phyloP scores from a whole-genome alignment of 2,888 invertebrate species.

The Aspidiotus destructor region DNA sequence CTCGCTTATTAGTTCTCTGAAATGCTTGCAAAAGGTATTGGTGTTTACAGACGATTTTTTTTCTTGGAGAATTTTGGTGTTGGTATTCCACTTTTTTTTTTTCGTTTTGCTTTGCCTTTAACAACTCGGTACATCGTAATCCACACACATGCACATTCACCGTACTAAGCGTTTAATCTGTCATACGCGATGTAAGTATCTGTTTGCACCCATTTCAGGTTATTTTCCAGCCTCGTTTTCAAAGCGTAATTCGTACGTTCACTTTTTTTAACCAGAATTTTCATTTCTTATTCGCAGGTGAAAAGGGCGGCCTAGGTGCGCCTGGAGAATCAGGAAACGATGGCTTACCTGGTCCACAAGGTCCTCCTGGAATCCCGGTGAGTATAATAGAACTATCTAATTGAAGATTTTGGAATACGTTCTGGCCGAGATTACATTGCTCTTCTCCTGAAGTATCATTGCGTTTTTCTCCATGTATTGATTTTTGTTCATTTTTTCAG shows the following conservation, averaged over 20 bases:
- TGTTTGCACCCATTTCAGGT: too few species aligned
- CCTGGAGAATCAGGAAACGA: constrained; percentile 64
- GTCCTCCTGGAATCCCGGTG: constrained; percentile 74
- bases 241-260: neutral
- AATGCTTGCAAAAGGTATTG: too few species aligned
- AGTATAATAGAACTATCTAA: constrained; percentile 40
- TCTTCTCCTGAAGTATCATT: neutral
- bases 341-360: constrained; percentile 74
- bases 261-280: neutral
- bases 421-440: neutral
- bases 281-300: constrained; percentile 49
- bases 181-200: neutral
- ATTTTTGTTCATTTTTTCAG: constrained; percentile 42
- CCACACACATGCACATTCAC: neutral
- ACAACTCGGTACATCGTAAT: neutral
- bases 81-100: neutral
- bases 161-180: neutral
- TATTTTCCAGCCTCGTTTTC: neutral
- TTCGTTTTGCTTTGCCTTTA: constrained; percentile 2
- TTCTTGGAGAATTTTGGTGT: neutral
- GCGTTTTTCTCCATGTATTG: neutral
- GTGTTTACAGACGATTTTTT: neutral
- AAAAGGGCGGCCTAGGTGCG: constrained; percentile 62
- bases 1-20: too few species aligned
- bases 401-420: neutral